Conservation (phyloP, 2,113 vertebrate genomes). For the Trinectes maculatus region DNA sequence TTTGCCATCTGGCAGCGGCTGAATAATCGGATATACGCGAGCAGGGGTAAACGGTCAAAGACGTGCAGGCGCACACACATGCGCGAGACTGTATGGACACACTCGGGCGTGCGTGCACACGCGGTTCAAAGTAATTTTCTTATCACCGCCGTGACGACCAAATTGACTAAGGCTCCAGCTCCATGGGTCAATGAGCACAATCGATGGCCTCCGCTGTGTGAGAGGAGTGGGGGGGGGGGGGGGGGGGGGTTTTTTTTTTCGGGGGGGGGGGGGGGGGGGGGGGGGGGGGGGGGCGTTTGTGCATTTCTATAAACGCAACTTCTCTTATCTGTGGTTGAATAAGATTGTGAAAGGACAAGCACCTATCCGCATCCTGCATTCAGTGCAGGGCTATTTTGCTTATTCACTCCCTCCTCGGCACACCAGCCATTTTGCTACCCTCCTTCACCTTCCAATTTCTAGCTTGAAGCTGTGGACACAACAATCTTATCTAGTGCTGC, state of each 20-base stretch:
- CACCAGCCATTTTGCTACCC: neutral
- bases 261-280: constrained; percentile 15
- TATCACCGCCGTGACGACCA: constrained; percentile 55
- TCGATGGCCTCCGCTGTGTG: constrained; percentile 55
- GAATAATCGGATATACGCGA: constrained; percentile 32
- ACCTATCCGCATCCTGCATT: constrained; percentile 12
- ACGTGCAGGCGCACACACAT: neutral
- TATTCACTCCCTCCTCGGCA: constrained; percentile 14
- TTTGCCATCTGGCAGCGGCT: constrained; percentile 48
- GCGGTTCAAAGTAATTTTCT: constrained; percentile 56
- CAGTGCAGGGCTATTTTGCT: constrained; percentile 22
- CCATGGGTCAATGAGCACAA: constrained; percentile 65
- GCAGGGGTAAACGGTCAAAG: constrained; percentile 6
- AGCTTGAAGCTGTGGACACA: constrained; percentile 65
- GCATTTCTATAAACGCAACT: constrained; percentile 30
- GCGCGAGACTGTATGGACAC: neutral
- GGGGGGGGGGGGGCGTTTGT: no score
- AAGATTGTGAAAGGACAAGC: constrained; percentile 51
- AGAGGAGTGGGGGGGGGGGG: constrained; percentile 20
- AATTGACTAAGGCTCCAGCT: constrained; percentile 54
- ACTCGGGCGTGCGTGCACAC: neutral
- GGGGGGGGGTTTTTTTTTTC: no score
- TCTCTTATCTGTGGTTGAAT: constrained; percentile 54
- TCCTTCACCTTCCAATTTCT: constrained; percentile 16
- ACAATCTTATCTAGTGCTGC: constrained; percentile 75